phyloP scores from a whole-genome alignment of 2,797 vertebrate genomes.

The Urophycis tenuis region DNA sequence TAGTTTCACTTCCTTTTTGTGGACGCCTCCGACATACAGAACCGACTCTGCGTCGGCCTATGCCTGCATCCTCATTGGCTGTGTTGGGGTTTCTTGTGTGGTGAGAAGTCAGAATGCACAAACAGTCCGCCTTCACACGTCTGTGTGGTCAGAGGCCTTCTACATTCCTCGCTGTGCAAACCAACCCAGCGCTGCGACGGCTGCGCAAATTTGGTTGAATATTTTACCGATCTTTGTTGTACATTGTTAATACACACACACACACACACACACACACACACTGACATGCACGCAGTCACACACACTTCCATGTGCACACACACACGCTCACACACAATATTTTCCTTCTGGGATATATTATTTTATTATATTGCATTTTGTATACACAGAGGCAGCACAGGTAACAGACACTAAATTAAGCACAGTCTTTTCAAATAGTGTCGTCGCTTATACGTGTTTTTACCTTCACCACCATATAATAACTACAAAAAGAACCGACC shows the following conservation, averaged over 20 bases:
- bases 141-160: constrained; percentile 23
- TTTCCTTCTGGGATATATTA: background rate
- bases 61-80: constrained; percentile 33
- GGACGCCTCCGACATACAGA: constrained; percentile 10
- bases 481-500: background rate
- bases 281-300: background rate
- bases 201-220: background rate
- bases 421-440: background rate
- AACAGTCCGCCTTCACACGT: constrained; percentile 31
- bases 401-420: background rate
- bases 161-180: constrained; percentile 40
- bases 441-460: background rate
- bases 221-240: background rate
- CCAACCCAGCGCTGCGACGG: constrained; percentile 9
- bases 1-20: background rate
- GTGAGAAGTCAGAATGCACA: constrained; percentile 26
- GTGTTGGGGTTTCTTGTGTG: constrained; percentile 55
- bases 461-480: background rate
- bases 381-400: background rate
- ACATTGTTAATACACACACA: background rate
- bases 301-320: constrained; percentile 3
- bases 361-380: background rate
- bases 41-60: background rate
- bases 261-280: background rate
- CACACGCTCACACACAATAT: background rate